These are phyloP conservation scores for Caloenas nicobarica DNA, from an alignment of 2,113 vertebrate genomes.

Conservation along the genomic window DNA sequence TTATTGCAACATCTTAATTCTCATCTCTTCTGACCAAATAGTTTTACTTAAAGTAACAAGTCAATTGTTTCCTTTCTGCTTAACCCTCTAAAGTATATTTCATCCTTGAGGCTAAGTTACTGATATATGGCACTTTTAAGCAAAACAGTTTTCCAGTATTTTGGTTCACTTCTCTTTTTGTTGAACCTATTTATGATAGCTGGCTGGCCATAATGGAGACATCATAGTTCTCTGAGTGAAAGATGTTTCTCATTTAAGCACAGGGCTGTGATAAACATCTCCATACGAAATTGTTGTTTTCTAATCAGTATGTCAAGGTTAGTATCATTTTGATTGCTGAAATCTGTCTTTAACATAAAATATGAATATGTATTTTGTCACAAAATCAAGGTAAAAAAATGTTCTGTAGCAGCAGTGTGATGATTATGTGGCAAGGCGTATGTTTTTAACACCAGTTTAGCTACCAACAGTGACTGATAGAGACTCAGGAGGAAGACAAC, in stretches of 20 bases:
- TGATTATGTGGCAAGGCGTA: neutral
- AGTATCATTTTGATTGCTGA: neutral
- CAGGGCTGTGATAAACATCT: neutral
- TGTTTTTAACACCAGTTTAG: neutral
- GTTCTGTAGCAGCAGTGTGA: neutral
- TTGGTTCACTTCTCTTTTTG: neutral
- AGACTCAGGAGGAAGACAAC: neutral
- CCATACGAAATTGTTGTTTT: neutral
- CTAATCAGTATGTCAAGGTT: neutral
- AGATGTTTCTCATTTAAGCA: neutral
- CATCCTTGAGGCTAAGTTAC: slow-evolving; percentile 9
- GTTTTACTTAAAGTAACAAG: slow-evolving; percentile 51
- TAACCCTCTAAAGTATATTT: slow-evolving; percentile 38
- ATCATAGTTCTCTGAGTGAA: neutral
- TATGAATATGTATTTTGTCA: neutral
- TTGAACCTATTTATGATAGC: neutral
- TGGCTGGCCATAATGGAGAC: neutral
- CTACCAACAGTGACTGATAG: neutral
- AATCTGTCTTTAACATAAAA: neutral
- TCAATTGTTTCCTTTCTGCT: slow-evolving; percentile 39
- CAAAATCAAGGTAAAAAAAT: neutral
- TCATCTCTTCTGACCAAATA: slow-evolving; percentile 1
- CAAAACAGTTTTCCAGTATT: neutral
- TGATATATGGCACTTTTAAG: neutral
- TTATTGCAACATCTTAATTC: slow-evolving; percentile 23